Evolutionary conservation across 2,113 vertebrate species (phyloP).

Genomic region (Podocnemis expansa): DNA sequence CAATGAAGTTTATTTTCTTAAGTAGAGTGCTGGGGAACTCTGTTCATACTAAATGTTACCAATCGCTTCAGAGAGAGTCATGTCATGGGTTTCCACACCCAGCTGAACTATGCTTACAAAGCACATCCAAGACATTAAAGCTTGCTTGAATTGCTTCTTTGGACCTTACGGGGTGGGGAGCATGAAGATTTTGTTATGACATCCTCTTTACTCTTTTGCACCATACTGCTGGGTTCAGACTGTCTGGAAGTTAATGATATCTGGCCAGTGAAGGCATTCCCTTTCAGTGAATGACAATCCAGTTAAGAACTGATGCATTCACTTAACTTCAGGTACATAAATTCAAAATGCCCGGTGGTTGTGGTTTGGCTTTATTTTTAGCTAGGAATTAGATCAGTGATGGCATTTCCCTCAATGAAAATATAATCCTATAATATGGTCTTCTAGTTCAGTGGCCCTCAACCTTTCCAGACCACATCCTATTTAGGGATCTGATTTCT

Average conservation of each 20-base stretch:
- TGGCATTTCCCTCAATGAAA: not conserved
- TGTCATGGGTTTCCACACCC: not conserved
- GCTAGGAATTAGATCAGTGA: not conserved
- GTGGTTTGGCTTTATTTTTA: not conserved
- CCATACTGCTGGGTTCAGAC: not conserved
- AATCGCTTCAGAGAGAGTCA: not conserved
- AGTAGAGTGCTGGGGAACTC: not conserved
- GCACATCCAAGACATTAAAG: rapidly evolving
- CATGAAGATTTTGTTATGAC: not conserved
- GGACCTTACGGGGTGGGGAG: not conserved
- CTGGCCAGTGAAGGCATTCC: not conserved
- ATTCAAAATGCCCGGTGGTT: not conserved
- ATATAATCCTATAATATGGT: not conserved
- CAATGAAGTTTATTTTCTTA: not conserved
- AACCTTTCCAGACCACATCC: too few species aligned
- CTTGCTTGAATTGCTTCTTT: not conserved
- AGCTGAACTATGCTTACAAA: not conserved
- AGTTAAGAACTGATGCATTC: not conserved
- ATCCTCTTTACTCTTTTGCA: not conserved
- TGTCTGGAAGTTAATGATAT: not conserved
- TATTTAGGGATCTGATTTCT: too few species aligned
- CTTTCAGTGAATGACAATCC: not conserved
- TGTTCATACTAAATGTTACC: not conserved
- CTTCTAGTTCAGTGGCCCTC: too few species aligned
- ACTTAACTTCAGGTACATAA: not conserved